Conservation (phyloP, 2,888 invertebrate species). For the Heliconius ethilla region DNA sequence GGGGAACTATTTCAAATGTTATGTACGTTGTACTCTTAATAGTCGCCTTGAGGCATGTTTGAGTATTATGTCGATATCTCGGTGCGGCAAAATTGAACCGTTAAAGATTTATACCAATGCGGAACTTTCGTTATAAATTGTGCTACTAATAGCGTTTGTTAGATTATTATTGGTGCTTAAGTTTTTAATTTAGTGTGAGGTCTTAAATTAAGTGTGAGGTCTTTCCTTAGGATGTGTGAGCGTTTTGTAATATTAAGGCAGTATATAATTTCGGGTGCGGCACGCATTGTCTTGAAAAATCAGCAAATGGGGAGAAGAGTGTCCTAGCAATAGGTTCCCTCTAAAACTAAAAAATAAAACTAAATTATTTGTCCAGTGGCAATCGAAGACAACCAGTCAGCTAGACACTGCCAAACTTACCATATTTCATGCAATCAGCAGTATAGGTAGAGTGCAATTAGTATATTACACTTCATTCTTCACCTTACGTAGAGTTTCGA, state of each 20-base stretch:
- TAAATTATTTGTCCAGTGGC: no score
- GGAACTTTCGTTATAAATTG: constrained; percentile 16
- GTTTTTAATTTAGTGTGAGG: neutral
- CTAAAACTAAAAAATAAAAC: no score
- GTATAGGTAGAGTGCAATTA: no score
- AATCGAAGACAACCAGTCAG: no score
- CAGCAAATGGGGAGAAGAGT: neutral
- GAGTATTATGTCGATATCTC: constrained; percentile 36
- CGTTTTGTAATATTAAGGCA: neutral
- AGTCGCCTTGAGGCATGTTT: constrained; percentile 64
- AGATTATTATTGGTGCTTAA: constrained; percentile 3
- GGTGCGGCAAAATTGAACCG: constrained; percentile 24
- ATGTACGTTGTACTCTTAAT: constrained; percentile 66
- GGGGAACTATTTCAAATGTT: constrained; percentile 68
- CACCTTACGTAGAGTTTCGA: neutral
- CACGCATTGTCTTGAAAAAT: neutral
- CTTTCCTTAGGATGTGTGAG: neutral
- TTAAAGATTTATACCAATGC: constrained; percentile 34
- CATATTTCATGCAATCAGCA: no score
- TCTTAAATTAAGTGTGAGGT: neutral
- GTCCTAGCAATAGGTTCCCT: neutral
- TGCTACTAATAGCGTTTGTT: neutral
- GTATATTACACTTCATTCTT: no score
- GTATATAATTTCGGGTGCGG: neutral
- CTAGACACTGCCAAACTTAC: no score